Conservation (phyloP, 2,797 vertebrate genomes). For the Stomatorhinus walkeri region DNA sequence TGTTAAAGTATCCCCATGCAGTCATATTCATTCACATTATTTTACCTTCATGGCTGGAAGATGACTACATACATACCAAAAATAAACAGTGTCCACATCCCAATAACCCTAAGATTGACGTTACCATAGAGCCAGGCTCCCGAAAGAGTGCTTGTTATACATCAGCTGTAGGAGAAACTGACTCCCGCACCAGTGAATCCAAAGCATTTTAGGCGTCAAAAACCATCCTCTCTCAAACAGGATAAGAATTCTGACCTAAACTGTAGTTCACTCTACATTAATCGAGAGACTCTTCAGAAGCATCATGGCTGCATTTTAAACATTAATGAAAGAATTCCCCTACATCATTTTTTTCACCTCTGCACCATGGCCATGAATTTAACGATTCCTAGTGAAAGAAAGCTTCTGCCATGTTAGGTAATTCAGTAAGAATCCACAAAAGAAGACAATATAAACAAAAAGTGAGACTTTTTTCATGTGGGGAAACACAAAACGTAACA, state of each 20-base stretch:
- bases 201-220: background rate
- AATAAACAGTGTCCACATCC: background rate
- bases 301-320: background rate
- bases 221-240: background rate
- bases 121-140: background rate
- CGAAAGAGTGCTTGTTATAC: background rate
- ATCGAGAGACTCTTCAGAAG: background rate
- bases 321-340: background rate
- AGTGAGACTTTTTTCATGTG: slow-evolving; percentile 6
- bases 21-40: background rate
- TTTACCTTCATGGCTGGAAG: background rate
- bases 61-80: background rate
- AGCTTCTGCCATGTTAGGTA: background rate
- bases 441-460: background rate
- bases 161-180: background rate
- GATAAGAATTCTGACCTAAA: background rate
- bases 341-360: background rate
- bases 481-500: slow-evolving; percentile 1
- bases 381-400: background rate
- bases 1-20: background rate
- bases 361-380: background rate
- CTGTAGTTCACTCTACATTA: background rate
- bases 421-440: background rate
- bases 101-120: background rate
- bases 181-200: background rate